Base-by-base conservation (phyloP, 2,888 invertebrate species). In the Acrocyrtus sp. region DNA sequence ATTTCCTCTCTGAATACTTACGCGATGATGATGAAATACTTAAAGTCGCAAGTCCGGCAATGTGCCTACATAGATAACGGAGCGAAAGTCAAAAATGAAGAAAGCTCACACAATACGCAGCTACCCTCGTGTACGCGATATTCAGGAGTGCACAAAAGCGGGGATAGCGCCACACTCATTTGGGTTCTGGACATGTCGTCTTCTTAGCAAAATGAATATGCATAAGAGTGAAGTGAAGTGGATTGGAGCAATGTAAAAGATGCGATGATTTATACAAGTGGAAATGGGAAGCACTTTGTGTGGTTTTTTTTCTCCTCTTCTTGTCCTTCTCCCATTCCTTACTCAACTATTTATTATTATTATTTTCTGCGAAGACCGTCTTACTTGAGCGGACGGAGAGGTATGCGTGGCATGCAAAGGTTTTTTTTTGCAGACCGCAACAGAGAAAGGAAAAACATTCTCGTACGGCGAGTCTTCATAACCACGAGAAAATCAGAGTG, bases 401-500 rank as follows among this genome's bases (percentile, higher is more conserved):
- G 48, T 12, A 48, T 48, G 48, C 48, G 21, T n/a, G 21, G 21
- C 48, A 21, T 26, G 51, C 29, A 29, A 54, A n/a, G 12, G 3
- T 17, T 51, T 17, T n/a, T 48, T 48, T 26, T n/a, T 26, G 15
- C 48, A 17, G 3, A 45, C 19, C n/a, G n/a, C 15, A 45, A 45
- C 5, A 17, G 45, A 45, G 45, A 45, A n/a, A 17, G 29, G 24
- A n/a, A 10, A 26, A n/a, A 15, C 12, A 10, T 24, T 2, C 26
- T 22, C 3, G 43, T 15, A 41, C 3, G 43, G 21, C n/a, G 21
- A 57, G 24, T 34, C 34, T 21, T 17, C 54, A 54, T 39, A 34
- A 56, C 56, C 17, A 29, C n/a, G 43, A 53, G 53, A 53, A 63
- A 63, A 48, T 51, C 53, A 63, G 39, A 54, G 65, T 62, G 62